Percentiles rank a stretch among this genome's conserved stretches.
phyloP scores from a whole-genome alignment of 1,140 invertebrate species.

The Aphis craccivora region DNA sequence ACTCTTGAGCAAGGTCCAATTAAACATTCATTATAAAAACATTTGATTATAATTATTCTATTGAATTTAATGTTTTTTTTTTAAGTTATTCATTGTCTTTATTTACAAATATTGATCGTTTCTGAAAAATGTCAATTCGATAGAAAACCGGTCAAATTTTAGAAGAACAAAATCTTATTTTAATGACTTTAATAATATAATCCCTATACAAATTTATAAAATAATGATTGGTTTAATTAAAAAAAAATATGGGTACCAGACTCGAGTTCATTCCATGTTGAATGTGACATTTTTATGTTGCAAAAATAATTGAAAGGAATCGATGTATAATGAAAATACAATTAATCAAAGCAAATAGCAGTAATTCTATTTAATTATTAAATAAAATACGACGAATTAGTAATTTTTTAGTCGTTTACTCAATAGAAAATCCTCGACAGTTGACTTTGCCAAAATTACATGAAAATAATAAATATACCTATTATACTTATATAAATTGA shows the following conservation, averaged over 20 bases:
- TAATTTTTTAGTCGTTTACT: background rate
- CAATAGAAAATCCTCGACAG: background rate
- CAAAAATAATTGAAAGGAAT: constrained; percentile 34
- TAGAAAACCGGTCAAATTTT: constrained; percentile 1
- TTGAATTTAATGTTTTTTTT: constrained; percentile 15
- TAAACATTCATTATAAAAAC: constrained; percentile 31
- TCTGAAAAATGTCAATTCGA: background rate
- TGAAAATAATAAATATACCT: background rate
- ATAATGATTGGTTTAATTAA: constrained; percentile 17
- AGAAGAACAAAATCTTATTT: background rate
- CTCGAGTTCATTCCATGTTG: background rate
- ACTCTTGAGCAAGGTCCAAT: background rate
- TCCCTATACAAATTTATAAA: background rate
- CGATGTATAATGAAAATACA: constrained; percentile 20
- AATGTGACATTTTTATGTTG: constrained; percentile 23
- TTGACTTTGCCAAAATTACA: background rate
- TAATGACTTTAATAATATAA: constrained; percentile 4
- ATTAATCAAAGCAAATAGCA: background rate
- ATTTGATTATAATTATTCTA: background rate
- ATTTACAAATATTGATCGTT: background rate
- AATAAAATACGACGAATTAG: constrained; percentile 8
- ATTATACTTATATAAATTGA: background rate
- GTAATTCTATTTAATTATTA: background rate
- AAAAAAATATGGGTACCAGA: background rate
- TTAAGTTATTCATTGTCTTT: background rate